phyloP scores from a whole-genome alignment of 2,113 vertebrate genomes.

The Oncorhynchus clarkii region DNA sequence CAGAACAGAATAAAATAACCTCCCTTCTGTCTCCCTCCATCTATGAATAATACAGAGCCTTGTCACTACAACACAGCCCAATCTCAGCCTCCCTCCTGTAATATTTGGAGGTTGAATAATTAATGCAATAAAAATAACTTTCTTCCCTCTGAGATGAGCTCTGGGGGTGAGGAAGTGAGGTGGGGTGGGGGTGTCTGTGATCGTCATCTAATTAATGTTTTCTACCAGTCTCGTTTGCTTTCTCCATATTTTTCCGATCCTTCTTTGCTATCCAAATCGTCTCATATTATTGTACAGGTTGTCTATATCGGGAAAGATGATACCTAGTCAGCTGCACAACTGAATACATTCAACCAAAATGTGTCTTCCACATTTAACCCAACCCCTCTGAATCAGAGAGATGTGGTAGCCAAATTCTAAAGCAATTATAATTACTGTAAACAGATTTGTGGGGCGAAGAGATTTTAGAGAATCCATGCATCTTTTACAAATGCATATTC shows the following conservation, averaged over 20 bases:
- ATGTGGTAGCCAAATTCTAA: no score
- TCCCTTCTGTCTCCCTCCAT: constrained; percentile 14
- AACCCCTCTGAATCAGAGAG: no score
- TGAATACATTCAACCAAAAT: no score
- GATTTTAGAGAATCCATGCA: no score
- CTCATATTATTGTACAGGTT: no score
- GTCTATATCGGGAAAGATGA: no score
- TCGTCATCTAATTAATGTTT: constrained; percentile 44
- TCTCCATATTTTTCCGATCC: constrained; percentile 40
- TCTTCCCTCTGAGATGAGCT: background rate
- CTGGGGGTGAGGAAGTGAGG: background rate
- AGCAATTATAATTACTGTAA: no score
- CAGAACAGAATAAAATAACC: background rate
- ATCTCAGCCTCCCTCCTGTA: constrained; percentile 24
- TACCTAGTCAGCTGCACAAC: no score
- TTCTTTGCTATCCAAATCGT: no score
- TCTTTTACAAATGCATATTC: no score
- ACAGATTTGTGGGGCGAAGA: no score
- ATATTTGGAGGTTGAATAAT: constrained; percentile 44
- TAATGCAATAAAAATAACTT: constrained; percentile 32
- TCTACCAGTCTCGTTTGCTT: constrained; percentile 39
- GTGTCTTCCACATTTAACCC: no score
- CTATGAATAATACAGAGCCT: constrained; percentile 39
- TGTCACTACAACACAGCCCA: constrained; percentile 32
- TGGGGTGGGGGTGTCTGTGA: background rate